Percentiles rank a stretch among this genome's conserved stretches.
Conservation (phyloP, 2,888 invertebrate genomes). For the Ernsta delagoae region DNA sequence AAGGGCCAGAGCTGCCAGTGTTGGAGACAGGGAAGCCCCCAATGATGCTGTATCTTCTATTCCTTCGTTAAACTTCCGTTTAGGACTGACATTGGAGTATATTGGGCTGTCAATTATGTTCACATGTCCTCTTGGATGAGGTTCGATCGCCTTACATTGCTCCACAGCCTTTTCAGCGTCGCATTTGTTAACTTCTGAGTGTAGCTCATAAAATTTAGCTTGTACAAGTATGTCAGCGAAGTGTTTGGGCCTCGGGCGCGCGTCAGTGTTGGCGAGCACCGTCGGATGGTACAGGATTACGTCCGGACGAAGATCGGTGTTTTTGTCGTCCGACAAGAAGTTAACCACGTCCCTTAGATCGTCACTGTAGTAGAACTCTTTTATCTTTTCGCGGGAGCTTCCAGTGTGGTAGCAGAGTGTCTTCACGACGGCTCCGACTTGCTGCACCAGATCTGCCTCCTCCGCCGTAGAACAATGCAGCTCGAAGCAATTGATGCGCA, state of each 20-base stretch:
- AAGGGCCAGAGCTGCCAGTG: constrained; percentile 73
- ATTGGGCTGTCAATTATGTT: constrained; percentile 64
- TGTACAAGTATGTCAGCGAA: constrained; percentile 62
- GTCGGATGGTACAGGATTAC: constrained; percentile 78
- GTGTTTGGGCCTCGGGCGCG: constrained; percentile 50
- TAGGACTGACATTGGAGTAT: constrained; percentile 67
- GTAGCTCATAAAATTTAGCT: constrained; percentile 46
- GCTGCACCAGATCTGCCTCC: constrained; percentile 55
- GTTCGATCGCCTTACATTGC: constrained; percentile 59
- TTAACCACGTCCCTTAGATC: constrained; percentile 68
- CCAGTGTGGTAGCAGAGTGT: constrained; percentile 54
- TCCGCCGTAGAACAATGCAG: constrained; percentile 45
- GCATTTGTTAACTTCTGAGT: constrained; percentile 69
- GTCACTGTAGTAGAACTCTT: constrained; percentile 65
- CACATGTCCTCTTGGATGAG: constrained; percentile 61
- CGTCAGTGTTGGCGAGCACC: constrained; percentile 72
- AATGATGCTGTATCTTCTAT: constrained; percentile 49
- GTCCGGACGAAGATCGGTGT: constrained; percentile 63
- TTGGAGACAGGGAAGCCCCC: constrained; percentile 67
- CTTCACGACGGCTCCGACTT: constrained; percentile 64
- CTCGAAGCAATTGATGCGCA: constrained; percentile 74
- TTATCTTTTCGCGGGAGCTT: constrained; percentile 50
- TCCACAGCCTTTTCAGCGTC: constrained; percentile 77
- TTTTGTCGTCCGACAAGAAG: constrained; percentile 67
- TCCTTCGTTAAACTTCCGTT: constrained; percentile 47